These are phyloP conservation scores for Andrena praecox DNA, from an alignment of 2,888 invertebrate species.

Conservation along the genomic window DNA sequence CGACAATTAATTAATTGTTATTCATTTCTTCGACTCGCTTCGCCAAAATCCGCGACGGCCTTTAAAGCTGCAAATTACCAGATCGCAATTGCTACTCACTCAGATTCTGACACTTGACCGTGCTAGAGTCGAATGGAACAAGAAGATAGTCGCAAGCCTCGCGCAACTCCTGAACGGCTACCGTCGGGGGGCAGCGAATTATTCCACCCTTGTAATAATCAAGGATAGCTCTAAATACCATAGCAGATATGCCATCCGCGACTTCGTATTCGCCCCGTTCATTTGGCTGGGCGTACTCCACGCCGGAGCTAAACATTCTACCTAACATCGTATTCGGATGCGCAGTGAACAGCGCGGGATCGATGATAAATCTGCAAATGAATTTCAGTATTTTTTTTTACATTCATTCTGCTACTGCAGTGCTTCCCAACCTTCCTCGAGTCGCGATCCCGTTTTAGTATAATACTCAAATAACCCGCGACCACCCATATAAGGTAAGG, in stretches of 20 bases:
- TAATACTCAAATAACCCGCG: too few species aligned
- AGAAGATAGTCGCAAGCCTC: constrained; percentile 99
- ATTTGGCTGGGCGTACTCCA: constrained; percentile 97
- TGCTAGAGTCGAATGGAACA: constrained; percentile 98
- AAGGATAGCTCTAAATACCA: constrained; percentile 97
- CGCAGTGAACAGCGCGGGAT: constrained; percentile 95
- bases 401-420: neutral
- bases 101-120: constrained; percentile 98
- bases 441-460: too few species aligned
- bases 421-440: too few species aligned
- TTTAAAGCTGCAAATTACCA: neutral
- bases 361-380: constrained; percentile 90
- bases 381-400: neutral
- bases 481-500: too few species aligned
- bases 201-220: constrained; percentile 97
- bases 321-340: constrained; percentile 99
- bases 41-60: neutral
- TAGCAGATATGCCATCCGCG: constrained; percentile 98
- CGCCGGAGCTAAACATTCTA: constrained; percentile 98
- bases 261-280: constrained; percentile 98
- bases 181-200: constrained; percentile 97
- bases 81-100: constrained; percentile 87
- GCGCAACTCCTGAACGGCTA: constrained; percentile 97
- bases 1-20: too few species aligned
- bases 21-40: neutral